Evolutionary conservation across 2,797 vertebrate genomes (phyloP), one percentile per base, ranked within the genome.

Genomic region (Urocyon cinereoargenteus): DNA sequence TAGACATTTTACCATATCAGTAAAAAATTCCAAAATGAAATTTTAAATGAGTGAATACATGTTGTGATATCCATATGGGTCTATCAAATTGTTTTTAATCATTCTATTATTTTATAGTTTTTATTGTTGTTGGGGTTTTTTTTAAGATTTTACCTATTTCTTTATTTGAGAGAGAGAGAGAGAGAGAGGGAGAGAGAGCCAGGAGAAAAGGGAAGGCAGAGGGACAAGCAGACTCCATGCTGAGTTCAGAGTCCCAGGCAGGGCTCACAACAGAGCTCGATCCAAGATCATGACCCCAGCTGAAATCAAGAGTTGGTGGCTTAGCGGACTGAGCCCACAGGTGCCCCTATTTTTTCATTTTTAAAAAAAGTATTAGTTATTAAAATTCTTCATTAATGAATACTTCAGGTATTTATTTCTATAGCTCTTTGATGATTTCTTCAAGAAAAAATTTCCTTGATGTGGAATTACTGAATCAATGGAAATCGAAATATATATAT

Each of bases 21-120:
- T 34, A 81, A 88, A 75, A 53, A 61, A 85, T 18, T 55, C 22
- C 14, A 96, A 84, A 85, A 55, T 70, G 26, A 66, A 59, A 94
- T 68, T 88, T 53, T 92, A 86, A 81, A 31, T 95, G 12, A 95
- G 70, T 85, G 9, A 95, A 83, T 93, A 55, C 6, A 92, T 34
- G 84, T 9, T 64, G 61, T 85, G 26, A 91, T 94, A 64, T 64
- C n/a, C 19, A 94, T 26, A 45, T n/a, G 14, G 36, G 49, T 10
- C 9, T 64, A 79, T 3, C 24, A 75, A 79, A 91, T 61, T 40
- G 55, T 64, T 91, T 83, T 92, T 62, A 81, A 82, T 49, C 5
- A 68, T 81, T 85, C 34, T 14, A 66, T 36, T 53, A 64, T 31
- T 45, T 40, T 81, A 82, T 31, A 51, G 2, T 72, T 5, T 84